Evolutionary conservation across 2,888 invertebrate genomes (phyloP).

Genomic region (Acanthacorydalis orientalis): DNA sequence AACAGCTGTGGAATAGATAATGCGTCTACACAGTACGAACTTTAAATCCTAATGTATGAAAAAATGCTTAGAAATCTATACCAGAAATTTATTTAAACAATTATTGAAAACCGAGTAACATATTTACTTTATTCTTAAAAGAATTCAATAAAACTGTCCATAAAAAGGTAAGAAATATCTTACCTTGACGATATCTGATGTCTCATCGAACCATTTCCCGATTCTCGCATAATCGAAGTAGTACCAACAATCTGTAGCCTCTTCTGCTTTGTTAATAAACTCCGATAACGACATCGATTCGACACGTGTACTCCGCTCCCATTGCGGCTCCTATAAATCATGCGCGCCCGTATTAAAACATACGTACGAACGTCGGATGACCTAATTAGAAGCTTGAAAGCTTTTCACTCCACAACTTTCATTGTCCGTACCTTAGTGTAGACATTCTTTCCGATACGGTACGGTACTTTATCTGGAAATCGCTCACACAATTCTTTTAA

Average conservation of each 20-base stretch:
- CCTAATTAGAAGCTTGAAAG: neutral
- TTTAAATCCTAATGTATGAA: no score
- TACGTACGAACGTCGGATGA: neutral
- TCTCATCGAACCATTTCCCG: conserved; percentile 43
- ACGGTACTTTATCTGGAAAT: conserved; percentile 38
- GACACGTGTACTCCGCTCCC: conserved; percentile 56
- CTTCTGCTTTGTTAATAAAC: conserved; percentile 31
- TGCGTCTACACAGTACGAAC: no score
- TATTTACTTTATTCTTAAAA: no score
- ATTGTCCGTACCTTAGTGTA: conserved; percentile 19
- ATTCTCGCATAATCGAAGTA: conserved; percentile 79
- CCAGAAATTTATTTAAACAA: no score
- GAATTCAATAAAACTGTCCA: conserved; percentile 15
- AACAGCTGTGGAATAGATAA: no score
- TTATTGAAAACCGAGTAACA: conserved; percentile 15
- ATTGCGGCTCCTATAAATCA: conserved; percentile 41
- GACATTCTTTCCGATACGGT: conserved; percentile 30
- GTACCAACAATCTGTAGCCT: conserved; percentile 40
- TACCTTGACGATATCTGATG: conserved; percentile 40
- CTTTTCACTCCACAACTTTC: neutral
- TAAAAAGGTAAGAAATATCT: conserved; percentile 16
- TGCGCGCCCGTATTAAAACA: neutral
- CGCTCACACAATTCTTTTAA: conserved; percentile 39
- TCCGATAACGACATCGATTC: conserved; percentile 41
- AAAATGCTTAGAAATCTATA: no score